Conservation (phyloP, 1,140 invertebrate genomes). For the Bombus ignitus region DNA sequence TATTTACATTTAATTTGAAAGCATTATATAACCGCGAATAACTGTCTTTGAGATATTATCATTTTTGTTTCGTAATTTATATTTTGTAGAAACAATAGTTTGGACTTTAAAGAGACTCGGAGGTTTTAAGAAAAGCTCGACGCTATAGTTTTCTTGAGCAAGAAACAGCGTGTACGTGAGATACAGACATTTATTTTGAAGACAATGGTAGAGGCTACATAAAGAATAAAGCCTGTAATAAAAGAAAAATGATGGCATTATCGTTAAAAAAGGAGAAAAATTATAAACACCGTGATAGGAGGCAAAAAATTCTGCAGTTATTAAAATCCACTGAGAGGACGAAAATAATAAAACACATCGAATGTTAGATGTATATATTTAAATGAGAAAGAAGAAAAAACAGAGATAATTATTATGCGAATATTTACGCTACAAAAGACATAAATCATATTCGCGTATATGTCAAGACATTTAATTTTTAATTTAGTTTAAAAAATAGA, state of each 20-base stretch:
- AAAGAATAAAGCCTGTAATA: neutral
- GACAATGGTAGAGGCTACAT: neutral
- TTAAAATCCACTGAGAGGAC: neutral
- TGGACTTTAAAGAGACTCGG: neutral
- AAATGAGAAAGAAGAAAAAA: neutral
- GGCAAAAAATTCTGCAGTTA: neutral
- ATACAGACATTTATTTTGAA: neutral
- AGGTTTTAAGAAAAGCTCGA: neutral
- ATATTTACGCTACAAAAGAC: neutral
- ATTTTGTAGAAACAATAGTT: neutral
- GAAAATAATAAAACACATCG: neutral
- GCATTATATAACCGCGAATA: too few relatives aligned
- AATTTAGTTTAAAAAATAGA: neutral
- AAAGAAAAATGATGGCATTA: neutral
- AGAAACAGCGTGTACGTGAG: neutral
- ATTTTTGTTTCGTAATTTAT: neutral
- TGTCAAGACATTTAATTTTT: neutral
- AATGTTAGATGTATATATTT: neutral
- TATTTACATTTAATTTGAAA: neutral
- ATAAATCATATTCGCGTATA: neutral
- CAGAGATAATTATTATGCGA: neutral
- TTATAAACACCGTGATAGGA: neutral
- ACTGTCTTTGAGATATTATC: too few relatives aligned
- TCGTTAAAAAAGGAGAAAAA: neutral
- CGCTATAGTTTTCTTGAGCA: neutral